A percentile compares a stretch with the other conserved stretches of the same genome.
Conservation (phyloP, 2,888 invertebrate species). For the Nebria salina region DNA sequence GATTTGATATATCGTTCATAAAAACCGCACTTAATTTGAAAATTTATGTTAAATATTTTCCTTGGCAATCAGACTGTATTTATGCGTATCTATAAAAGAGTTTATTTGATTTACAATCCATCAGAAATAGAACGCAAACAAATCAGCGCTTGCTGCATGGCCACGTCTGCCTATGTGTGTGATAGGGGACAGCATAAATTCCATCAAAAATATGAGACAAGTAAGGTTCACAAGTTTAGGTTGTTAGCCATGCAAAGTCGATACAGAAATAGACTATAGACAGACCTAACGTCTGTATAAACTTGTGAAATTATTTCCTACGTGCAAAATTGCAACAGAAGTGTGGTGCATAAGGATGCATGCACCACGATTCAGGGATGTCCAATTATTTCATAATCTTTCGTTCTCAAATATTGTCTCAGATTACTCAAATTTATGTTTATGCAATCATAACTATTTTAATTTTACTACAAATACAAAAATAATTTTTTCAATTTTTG, state of each 20-base stretch:
- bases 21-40: not conserved
- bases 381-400: not conserved
- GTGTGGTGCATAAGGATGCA: slow-evolving; percentile 16
- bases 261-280: slow-evolving; percentile 25
- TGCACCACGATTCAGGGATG: slow-evolving; percentile 15
- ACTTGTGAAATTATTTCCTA: slow-evolving; percentile 21
- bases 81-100: not conserved
- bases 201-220: slow-evolving; percentile 15
- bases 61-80: not conserved
- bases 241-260: slow-evolving; percentile 21
- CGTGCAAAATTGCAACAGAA: slow-evolving; percentile 19
- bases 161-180: not conserved
- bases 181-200: slow-evolving; percentile 2
- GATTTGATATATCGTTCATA: not conserved
- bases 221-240: slow-evolving; percentile 7
- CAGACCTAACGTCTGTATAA: slow-evolving; percentile 10
- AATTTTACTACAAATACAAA: no score
- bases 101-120: slow-evolving; percentile 17
- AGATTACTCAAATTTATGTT: no score
- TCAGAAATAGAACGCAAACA: slow-evolving; percentile 21
- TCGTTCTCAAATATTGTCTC: no score
- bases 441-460: no score
- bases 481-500: no score
- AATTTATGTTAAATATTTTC: not conserved
- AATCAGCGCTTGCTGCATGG: not conserved